Evolutionary conservation across 1,140 invertebrate species (phyloP).

Genomic region (Dreissena rostriformis): DNA sequence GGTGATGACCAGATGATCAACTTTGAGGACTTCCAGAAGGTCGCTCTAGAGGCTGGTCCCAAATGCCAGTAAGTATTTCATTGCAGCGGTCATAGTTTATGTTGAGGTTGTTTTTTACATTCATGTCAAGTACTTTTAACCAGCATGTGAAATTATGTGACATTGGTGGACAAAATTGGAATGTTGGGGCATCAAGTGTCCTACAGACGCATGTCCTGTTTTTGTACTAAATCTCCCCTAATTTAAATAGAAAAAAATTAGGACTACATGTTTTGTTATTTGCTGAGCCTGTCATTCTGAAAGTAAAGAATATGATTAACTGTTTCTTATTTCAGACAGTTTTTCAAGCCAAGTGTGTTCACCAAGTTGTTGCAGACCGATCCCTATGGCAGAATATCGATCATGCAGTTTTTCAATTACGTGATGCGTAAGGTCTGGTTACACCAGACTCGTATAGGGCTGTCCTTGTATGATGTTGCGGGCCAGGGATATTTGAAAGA

Average conservation of each 20-base stretch:
- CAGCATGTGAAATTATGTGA: too few relatives aligned
- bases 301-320: too few relatives aligned
- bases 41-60: constrained; percentile 85
- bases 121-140: too few relatives aligned
- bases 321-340: constrained; percentile 85
- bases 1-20: constrained; percentile 92
- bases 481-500: constrained; percentile 96
- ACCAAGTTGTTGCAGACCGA: constrained; percentile 92
- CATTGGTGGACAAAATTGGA: too few relatives aligned
- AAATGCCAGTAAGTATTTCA: constrained; percentile 87
- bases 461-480: constrained; percentile 95
- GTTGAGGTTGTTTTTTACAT: too few relatives aligned
- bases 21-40: constrained; percentile 92
- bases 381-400: constrained; percentile 86
- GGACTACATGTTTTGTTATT: too few relatives aligned
- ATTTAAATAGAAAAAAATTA: too few relatives aligned
- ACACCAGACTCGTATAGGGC: constrained; percentile 94
- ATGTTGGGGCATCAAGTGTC: too few relatives aligned
- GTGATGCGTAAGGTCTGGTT: constrained; percentile 97
- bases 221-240: too few relatives aligned
- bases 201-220: neutral
- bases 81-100: too few relatives aligned
- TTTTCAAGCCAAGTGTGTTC: constrained; percentile 93
- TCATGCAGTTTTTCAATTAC: constrained; percentile 94
- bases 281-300: too few relatives aligned